Conservation (phyloP, 2,113 vertebrate genomes). For the Sturnira hondurensis region DNA sequence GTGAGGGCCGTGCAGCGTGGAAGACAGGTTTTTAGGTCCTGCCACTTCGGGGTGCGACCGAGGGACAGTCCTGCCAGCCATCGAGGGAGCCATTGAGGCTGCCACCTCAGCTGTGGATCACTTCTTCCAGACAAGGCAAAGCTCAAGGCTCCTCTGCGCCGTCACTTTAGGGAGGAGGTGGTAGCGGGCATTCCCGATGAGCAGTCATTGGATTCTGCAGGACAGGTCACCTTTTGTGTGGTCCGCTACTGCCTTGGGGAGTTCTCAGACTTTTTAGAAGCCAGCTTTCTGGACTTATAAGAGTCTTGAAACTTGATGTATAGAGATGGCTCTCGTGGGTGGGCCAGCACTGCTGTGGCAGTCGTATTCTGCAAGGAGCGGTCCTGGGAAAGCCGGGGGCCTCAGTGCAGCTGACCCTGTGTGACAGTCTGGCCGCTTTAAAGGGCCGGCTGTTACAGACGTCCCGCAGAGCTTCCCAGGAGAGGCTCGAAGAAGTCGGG, state of each 20-base stretch:
- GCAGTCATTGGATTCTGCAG: neutral
- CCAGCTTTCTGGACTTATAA: neutral
- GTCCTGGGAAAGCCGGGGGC: neutral
- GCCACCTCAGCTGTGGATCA: neutral
- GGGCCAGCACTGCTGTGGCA: neutral
- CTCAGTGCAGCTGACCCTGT: neutral
- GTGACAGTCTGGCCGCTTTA: fast-evolving
- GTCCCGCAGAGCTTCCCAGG: fast-evolving
- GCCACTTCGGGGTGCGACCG: neutral
- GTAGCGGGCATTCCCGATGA: neutral
- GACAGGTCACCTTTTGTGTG: neutral
- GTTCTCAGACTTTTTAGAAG: neutral
- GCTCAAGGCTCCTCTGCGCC: neutral
- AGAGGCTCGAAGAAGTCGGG: neutral
- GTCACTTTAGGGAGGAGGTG: neutral
- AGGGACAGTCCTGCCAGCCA: neutral
- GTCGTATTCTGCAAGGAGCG: neutral
- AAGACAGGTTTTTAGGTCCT: neutral
- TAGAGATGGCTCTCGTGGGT: too few relatives aligned
- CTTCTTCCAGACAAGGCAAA: neutral
- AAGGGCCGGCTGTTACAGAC: fast-evolving
- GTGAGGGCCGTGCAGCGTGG: neutral
- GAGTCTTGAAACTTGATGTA: neutral
- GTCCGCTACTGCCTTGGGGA: neutral
- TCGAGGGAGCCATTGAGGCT: neutral